Percentiles rank a stretch among this genome's conserved stretches.
Evolutionary conservation across 2,113 vertebrate genomes (phyloP).

Genomic region (Chelonoidis abingdonii): DNA sequence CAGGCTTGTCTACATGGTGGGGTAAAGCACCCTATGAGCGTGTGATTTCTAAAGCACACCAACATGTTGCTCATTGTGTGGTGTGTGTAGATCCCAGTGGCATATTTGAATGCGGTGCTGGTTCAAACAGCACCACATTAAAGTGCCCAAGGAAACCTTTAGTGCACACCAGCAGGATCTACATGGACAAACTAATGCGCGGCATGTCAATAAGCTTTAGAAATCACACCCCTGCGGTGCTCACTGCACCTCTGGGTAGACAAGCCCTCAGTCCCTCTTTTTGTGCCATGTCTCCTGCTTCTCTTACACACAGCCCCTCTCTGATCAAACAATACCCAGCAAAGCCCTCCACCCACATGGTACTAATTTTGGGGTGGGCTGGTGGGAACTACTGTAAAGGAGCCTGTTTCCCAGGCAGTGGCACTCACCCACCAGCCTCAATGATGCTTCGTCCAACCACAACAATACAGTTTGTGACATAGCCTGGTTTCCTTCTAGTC

Average conservation of each 20-base stretch:
- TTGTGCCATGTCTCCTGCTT: not conserved
- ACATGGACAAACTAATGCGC: not conserved
- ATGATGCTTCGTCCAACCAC: not conserved
- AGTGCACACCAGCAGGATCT: not conserved
- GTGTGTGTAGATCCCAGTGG: not conserved
- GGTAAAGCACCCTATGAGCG: not conserved
- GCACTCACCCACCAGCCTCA: not conserved
- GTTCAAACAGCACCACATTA: not conserved
- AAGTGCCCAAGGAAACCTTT: not conserved
- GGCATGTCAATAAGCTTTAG: not conserved
- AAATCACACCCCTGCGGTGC: not conserved
- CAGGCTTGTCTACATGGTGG: not conserved
- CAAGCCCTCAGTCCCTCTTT: not conserved
- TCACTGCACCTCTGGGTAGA: not conserved
- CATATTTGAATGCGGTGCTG: not conserved
- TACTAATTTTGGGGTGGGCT: not conserved
- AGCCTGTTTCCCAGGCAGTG: not conserved
- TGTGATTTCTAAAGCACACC: not conserved
- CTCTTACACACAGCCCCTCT: not conserved
- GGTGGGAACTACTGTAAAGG: not conserved
- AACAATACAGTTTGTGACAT: not conserved
- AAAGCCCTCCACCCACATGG: not conserved
- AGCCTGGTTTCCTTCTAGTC: accelerated
- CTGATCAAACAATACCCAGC: not conserved
- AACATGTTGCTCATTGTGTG: not conserved